These are phyloP conservation scores for Megaleporinus macrocephalus DNA, from an alignment of 2,113 vertebrate species.

Conservation along the genomic window DNA sequence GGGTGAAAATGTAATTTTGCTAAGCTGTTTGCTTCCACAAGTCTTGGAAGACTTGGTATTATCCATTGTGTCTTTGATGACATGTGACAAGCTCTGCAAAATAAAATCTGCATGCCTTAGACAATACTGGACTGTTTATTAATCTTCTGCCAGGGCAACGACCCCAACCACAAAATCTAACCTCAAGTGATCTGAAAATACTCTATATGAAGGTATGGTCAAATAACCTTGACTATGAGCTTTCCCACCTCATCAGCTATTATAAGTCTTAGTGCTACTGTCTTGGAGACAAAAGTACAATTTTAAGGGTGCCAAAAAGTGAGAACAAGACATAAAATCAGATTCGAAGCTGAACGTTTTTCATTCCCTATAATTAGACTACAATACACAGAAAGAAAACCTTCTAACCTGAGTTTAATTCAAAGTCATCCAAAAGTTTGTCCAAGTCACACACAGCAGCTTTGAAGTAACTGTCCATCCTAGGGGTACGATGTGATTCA, in stretches of 20 bases:
- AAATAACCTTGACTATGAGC: background rate
- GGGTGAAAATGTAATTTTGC: too few relatives aligned
- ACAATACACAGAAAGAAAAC: background rate
- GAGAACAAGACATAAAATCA: background rate
- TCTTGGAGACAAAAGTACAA: background rate
- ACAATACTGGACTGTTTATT: too few relatives aligned
- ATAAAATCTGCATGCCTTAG: too few relatives aligned
- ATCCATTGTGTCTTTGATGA: too few relatives aligned
- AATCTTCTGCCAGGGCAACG: too few relatives aligned
- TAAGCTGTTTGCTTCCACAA: too few relatives aligned
- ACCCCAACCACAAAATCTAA: too few relatives aligned
- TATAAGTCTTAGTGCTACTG: background rate
- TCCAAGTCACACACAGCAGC: conserved; percentile 95
- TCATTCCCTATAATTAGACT: background rate
- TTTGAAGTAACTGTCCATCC: conserved; percentile 97
- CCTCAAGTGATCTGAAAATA: too few relatives aligned
- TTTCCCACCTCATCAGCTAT: background rate
- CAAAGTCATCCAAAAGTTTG: conserved; percentile 97
- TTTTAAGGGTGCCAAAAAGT: background rate
- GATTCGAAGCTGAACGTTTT: background rate
- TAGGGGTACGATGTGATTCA: conserved; percentile 58
- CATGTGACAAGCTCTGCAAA: too few relatives aligned
- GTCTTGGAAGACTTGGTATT: too few relatives aligned
- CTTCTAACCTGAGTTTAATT: conserved; percentile 88
- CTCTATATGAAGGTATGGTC: too few relatives aligned